Evolutionary conservation across 2,113 vertebrate genomes (phyloP).

Genomic region (Heloderma charlesbogerti): DNA sequence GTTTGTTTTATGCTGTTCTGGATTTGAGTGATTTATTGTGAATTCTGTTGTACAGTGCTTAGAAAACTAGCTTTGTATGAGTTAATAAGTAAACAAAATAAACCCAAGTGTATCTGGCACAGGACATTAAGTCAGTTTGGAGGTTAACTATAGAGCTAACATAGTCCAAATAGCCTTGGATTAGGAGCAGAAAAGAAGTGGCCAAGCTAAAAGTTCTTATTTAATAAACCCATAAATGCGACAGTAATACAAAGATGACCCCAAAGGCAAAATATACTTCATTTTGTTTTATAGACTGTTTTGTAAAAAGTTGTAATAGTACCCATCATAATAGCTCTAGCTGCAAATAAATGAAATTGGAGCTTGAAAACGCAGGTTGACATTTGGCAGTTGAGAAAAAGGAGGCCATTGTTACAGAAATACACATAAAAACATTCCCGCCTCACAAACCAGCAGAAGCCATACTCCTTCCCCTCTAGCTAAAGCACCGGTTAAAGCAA

Average conservation of each 20-base stretch:
- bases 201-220: accelerated
- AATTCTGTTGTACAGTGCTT: neutral
- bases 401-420: neutral
- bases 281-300: neutral
- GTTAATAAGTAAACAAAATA: too few species aligned
- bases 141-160: neutral
- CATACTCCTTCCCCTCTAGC: neutral
- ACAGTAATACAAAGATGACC: accelerated
- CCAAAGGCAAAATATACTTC: accelerated
- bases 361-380: accelerated
- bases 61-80: too few species aligned
- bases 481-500: too few species aligned
- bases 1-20: too few species aligned
- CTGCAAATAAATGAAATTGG: neutral
- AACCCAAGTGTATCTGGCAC: too few species aligned
- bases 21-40: too few species aligned
- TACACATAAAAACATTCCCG: neutral
- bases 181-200: neutral
- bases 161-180: neutral
- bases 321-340: neutral
- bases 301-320: neutral
- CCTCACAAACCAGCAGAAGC: too few species aligned
- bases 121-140: neutral
- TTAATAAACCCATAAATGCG: neutral
- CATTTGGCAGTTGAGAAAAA: neutral